Conservation (phyloP, 2,888 invertebrate genomes). For the Archips crataeganus region DNA sequence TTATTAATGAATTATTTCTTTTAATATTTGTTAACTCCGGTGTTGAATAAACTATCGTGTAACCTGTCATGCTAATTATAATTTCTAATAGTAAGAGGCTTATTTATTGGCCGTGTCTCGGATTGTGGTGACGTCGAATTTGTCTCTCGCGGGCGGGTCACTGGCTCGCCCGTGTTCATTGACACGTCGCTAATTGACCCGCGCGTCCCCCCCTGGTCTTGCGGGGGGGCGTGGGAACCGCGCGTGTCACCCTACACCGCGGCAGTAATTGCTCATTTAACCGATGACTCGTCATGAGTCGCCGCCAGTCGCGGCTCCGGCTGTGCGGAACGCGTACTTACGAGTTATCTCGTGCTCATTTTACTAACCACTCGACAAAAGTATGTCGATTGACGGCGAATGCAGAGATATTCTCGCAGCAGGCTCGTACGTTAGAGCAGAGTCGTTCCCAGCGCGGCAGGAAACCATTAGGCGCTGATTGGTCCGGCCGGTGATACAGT, state of each 20-base stretch:
- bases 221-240: constrained; percentile 33
- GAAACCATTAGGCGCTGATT: constrained; percentile 41
- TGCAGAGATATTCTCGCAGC: background rate
- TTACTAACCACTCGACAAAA: constrained; percentile 12
- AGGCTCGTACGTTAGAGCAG: constrained; percentile 7
- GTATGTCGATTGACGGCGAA: constrained; percentile 8
- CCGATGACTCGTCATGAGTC: constrained; percentile 23
- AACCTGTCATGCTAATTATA: constrained; percentile 40
- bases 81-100: constrained; percentile 38
- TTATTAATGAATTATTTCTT: constrained; percentile 43
- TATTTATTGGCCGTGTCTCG: constrained; percentile 20
- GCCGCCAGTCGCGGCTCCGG: constrained; percentile 3
- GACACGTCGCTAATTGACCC: constrained; percentile 35
- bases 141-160: background rate
- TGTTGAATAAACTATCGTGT: constrained; percentile 41
- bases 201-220: background rate
- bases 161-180: constrained; percentile 23
- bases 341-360: constrained; percentile 1
- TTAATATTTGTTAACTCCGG: constrained; percentile 41
- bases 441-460: constrained; percentile 36
- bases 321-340: background rate
- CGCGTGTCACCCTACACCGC: constrained; percentile 42
- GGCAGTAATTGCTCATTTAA: constrained; percentile 38
- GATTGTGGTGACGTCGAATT: background rate
- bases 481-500: constrained; percentile 38